Evolutionary conservation across 2,797 vertebrate species (phyloP), one percentile per base, ranked within the genome.

Genomic region (Sebastes matsubarae): DNA sequence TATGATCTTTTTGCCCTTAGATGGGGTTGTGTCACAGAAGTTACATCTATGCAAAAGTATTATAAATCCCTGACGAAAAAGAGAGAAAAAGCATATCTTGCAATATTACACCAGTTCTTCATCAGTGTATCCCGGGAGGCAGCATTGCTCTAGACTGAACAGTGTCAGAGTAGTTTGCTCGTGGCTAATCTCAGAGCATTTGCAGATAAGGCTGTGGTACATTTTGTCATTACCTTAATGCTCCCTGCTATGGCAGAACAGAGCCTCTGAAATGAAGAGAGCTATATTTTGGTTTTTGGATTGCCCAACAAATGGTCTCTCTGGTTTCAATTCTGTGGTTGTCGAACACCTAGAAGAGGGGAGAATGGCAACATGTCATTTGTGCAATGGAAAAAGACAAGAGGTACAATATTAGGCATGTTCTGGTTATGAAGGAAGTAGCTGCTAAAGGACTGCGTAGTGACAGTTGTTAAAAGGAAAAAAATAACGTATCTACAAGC

Each of bases 201-300:
- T 79, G 67, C 58, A 66, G 24, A 74, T 52, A 52, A 66, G 22
- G 54, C 50, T 72, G 38, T 54, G 25, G 64, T 72, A 52, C 18
- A 54, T 68, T 86, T 54, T 83, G 65, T 55, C 38, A 38, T 72
- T 79, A 79, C 73, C 12, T 60, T 46, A 50, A 78, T 79, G 52
- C 13, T 65, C 54, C 8, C 24, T 66, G 65, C 18, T 38, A 36
- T 38, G 24, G 42, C 72, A 30, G 59, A 82, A 70, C 54, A 60
- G 63, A 24, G 27, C 6, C 1, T 63, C 54, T n/a, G 34, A 68
- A 78, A 34, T 67, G 34, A 83, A 67, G 55, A 24, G 22, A 73
- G n/a, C 0, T 66, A 64, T 55, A 60, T 68, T 76, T 79, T 52
- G 46, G 10, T 38, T 64, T 64, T 63, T 55, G 13, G 59, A 82